A percentile compares a stretch with the other conserved stretches of the same genome.
Evolutionary conservation across 2,888 invertebrate species (phyloP).

Genomic region (Tachina lurida): DNA sequence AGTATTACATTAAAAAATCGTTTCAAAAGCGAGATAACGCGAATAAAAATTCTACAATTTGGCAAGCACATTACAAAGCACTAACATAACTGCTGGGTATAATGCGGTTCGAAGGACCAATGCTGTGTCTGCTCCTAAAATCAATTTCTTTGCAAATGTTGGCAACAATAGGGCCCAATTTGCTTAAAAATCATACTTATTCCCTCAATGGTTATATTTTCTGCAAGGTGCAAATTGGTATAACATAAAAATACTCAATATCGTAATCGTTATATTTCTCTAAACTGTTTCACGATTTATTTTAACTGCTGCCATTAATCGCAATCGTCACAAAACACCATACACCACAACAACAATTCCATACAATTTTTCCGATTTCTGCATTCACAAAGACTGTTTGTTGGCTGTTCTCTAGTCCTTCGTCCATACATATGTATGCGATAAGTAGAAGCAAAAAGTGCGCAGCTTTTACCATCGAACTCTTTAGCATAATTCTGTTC

Average conservation of each 20-base stretch:
- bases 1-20: too few species aligned
- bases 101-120: too few species aligned
- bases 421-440: background rate
- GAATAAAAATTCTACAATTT: too few species aligned
- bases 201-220: too few species aligned
- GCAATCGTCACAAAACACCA: slow-evolving; percentile 76
- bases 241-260: slow-evolving; percentile 46
- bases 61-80: too few species aligned
- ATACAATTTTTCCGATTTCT: slow-evolving; percentile 7
- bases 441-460: slow-evolving; percentile 48
- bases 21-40: too few species aligned
- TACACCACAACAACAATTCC: slow-evolving; percentile 25
- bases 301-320: slow-evolving; percentile 81
- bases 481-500: slow-evolving; percentile 18
- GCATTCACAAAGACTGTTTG: background rate
- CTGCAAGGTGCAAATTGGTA: slow-evolving; percentile 68
- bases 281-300: slow-evolving; percentile 74
- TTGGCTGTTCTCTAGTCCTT: too few species aligned
- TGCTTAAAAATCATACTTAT: too few species aligned
- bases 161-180: too few species aligned
- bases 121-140: too few species aligned
- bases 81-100: too few species aligned
- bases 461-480: slow-evolving; percentile 53
- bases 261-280: slow-evolving; percentile 62
- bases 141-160: too few species aligned